phyloP scores from a whole-genome alignment of 2,797 vertebrate species.

The Sebastes dallii region DNA sequence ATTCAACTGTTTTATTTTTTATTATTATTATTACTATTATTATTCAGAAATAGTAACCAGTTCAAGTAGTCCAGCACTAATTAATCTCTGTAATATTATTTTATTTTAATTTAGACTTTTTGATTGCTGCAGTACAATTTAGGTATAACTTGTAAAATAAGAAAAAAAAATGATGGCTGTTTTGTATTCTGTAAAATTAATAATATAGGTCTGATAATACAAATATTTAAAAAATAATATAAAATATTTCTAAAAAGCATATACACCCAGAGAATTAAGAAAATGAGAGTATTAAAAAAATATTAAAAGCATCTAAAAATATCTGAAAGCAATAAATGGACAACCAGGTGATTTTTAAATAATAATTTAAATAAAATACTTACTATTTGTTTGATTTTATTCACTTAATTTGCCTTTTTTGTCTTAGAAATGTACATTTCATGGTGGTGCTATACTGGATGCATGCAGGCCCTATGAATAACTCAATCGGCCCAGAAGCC shows the following conservation, averaged over 20 bases:
- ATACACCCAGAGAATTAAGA: not conserved
- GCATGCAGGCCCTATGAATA: conserved; percentile 3
- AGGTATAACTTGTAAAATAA: not conserved
- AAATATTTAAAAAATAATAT: not conserved
- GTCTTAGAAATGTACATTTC: not conserved
- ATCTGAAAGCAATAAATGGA: not conserved
- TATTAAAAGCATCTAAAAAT: not conserved
- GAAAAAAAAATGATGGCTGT: not conserved
- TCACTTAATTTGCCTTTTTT: not conserved
- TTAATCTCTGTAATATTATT: not conserved
- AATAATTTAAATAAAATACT: not conserved
- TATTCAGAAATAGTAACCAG: not conserved
- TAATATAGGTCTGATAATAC: not conserved
- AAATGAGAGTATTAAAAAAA: not conserved
- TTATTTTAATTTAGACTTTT: not conserved
- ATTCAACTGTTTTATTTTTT: not conserved
- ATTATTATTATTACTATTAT: too few species aligned
- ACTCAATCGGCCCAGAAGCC: conserved; percentile 44
- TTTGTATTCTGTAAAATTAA: not conserved
- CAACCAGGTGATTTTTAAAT: not conserved
- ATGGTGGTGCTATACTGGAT: not conserved
- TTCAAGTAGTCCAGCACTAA: not conserved
- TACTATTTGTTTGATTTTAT: not conserved
- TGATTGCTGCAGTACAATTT: not conserved
- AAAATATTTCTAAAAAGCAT: not conserved